Evolutionary conservation across 2,797 vertebrate species (phyloP).

Genomic region (Amphiprion clarkii): DNA sequence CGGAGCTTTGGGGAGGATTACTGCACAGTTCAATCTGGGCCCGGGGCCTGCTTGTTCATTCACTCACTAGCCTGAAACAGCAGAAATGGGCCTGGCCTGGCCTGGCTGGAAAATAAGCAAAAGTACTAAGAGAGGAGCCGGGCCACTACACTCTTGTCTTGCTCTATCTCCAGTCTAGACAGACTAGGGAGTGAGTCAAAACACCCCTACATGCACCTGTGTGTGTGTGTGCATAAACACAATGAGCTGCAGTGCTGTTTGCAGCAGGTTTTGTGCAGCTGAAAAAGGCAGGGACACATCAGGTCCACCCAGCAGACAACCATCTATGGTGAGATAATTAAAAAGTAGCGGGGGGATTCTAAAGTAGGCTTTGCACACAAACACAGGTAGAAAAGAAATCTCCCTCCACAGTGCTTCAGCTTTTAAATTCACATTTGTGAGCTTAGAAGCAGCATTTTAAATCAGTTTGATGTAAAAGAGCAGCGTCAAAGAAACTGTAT

Average conservation of each 20-base stretch:
- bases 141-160: slow-evolving; percentile 50
- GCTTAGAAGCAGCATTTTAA: slow-evolving; percentile 67
- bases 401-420: slow-evolving; percentile 42
- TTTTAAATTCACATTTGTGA: slow-evolving; percentile 68
- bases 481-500: slow-evolving; percentile 56
- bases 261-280: slow-evolving; percentile 45
- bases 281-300: slow-evolving; percentile 50
- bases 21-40: slow-evolving; percentile 80
- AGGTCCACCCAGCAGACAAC: slow-evolving; percentile 61
- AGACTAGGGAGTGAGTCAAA: slow-evolving; percentile 50
- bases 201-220: slow-evolving; percentile 44
- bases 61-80: slow-evolving; percentile 77
- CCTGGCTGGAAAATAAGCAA: slow-evolving; percentile 65
- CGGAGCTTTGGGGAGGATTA: slow-evolving; percentile 81
- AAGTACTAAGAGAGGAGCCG: slow-evolving; percentile 58
- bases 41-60: slow-evolving; percentile 68
- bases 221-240: slow-evolving; percentile 30
- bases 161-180: slow-evolving; percentile 63
- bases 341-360: slow-evolving; percentile 62
- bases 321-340: slow-evolving; percentile 76
- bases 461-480: slow-evolving; percentile 69
- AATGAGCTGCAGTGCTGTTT: slow-evolving; percentile 49
- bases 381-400: slow-evolving; percentile 59
- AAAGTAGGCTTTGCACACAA: slow-evolving; percentile 64
- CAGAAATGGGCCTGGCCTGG: slow-evolving; percentile 70